Base-by-base conservation (phyloP, 2,888 invertebrate genomes). In the Uloborus plumipes region DNA sequence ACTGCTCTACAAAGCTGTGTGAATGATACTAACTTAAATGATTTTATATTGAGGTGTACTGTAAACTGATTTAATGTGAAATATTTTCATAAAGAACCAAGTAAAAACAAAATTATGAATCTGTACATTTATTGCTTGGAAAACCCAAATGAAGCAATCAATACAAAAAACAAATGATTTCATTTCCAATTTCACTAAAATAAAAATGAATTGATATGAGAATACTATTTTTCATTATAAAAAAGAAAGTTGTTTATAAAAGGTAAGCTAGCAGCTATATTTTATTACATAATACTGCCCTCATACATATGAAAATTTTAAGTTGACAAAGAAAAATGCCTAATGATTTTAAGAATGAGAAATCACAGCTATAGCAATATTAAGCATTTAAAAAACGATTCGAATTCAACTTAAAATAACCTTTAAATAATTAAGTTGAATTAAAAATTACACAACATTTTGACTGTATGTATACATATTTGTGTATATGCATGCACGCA, bases 71-170 rank as follows among this genome's bases (percentile, higher is more conserved):
- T 53, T 15, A n/a, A 55, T 55, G 55, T 22, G 1, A 22, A 20
- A 22, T 3, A 59, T 20, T 26, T 6, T 22, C 22, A 20, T 59
- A 59, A 22, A 22, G 59, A 50, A 61, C 18, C 20, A 50, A 49
- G 16, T 22, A 72, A 22, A 31, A n/a, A 49, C n/a, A 20, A 26
- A 55, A 58, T 51, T 59, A 69, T 83, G 58, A 76, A 72, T 77
- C 72, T 83, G 67, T 83, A 83, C 83, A 83, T 83, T 77, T 83
- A 83, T 83, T 83, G 83, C 83, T 83, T 71, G 51, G 65, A 82
- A 83, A 62, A 77, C 77, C 83, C 83, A 77, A 75, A 71, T 70
- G 47, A 64, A 72, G 70, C 61, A 74, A 74, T 73, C 73, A 82
- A 74, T 59, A 81, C 74, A 74, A 81, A 74, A 64, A 70, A 59